Evolutionary conservation across 2,888 invertebrate genomes (phyloP).

Genomic region (Noctua comes): DNA sequence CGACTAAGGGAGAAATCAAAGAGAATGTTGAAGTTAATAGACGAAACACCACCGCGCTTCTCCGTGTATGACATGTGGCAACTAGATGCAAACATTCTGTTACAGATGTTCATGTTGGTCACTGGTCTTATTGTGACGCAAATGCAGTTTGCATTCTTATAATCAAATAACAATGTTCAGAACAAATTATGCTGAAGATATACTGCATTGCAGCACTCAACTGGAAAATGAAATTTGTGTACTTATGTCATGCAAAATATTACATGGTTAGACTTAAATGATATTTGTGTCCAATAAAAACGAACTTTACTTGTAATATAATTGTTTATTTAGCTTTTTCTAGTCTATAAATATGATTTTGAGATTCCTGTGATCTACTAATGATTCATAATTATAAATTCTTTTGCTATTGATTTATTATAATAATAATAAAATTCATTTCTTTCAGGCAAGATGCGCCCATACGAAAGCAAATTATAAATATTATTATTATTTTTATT

Average conservation of each 20-base stretch:
- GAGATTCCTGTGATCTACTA: neutral
- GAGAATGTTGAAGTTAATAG: slow-evolving; percentile 78
- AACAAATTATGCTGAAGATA: neutral
- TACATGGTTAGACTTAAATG: neutral
- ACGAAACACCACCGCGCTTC: slow-evolving; percentile 76
- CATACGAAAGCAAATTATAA: too few species aligned
- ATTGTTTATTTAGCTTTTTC: slow-evolving; percentile 38
- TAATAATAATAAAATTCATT: too few species aligned
- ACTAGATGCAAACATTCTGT: slow-evolving; percentile 68
- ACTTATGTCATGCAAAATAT: neutral
- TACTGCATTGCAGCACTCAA: neutral
- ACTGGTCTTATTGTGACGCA: slow-evolving; percentile 72
- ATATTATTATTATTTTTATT: too few species aligned
- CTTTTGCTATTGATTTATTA: slow-evolving; percentile 2
- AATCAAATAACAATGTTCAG: slow-evolving; percentile 18
- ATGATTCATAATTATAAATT: neutral
- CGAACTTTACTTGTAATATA: neutral
- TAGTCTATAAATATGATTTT: slow-evolving; percentile 3
- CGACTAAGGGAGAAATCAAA: slow-evolving; percentile 79
- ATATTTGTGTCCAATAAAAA: neutral
- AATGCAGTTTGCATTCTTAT: slow-evolving; percentile 72
- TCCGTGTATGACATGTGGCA: slow-evolving; percentile 76
- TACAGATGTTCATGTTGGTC: slow-evolving; percentile 69
- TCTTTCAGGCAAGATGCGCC: too few species aligned
- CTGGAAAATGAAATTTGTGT: neutral